Conservation (phyloP, 2,888 invertebrate genomes). For the Amaurobius ferox region DNA sequence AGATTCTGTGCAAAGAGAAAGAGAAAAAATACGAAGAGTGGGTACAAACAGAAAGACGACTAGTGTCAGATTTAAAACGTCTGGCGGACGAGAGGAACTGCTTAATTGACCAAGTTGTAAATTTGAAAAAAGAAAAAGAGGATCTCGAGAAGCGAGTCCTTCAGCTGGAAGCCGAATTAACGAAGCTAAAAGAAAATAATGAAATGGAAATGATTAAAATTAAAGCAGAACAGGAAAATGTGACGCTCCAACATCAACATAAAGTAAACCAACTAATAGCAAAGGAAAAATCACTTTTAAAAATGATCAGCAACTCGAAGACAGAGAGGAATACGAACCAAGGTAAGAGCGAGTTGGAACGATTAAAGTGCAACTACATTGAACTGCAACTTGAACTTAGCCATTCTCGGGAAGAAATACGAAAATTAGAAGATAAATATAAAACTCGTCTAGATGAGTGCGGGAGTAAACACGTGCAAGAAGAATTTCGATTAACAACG, state of each 20-base stretch:
- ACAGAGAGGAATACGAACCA: slow-evolving; percentile 31
- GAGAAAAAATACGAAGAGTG: slow-evolving; percentile 65
- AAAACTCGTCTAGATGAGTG: slow-evolving; percentile 31
- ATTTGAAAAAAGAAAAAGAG: slow-evolving; percentile 55
- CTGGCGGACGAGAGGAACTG: slow-evolving; percentile 47
- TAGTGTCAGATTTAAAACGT: slow-evolving; percentile 47
- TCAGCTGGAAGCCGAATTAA: slow-evolving; percentile 38
- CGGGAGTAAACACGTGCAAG: slow-evolving; percentile 27
- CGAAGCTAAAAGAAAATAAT: slow-evolving; percentile 16
- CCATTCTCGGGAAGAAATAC: slow-evolving; percentile 47
- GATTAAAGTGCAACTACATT: slow-evolving; percentile 54
- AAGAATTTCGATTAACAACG: slow-evolving; percentile 34
- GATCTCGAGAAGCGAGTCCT: slow-evolving; percentile 11
- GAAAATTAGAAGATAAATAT: slow-evolving; percentile 40
- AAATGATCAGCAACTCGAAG: slow-evolving; percentile 52
- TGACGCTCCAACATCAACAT: slow-evolving; percentile 5
- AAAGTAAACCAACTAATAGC: slow-evolving; percentile 36
- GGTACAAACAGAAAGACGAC: slow-evolving; percentile 50
- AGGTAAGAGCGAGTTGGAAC: slow-evolving; percentile 50
- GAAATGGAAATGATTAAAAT: slow-evolving; percentile 33
- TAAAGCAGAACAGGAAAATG: slow-evolving; percentile 37
- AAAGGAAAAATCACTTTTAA: slow-evolving; percentile 54
- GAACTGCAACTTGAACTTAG: slow-evolving; percentile 61
- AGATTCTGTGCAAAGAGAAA: slow-evolving; percentile 64
- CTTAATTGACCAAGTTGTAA: slow-evolving; percentile 31